Evolutionary conservation across 2,113 vertebrate genomes (phyloP), one percentile per base, ranked within the genome.

Genomic region (Triplophysa rosa): DNA sequence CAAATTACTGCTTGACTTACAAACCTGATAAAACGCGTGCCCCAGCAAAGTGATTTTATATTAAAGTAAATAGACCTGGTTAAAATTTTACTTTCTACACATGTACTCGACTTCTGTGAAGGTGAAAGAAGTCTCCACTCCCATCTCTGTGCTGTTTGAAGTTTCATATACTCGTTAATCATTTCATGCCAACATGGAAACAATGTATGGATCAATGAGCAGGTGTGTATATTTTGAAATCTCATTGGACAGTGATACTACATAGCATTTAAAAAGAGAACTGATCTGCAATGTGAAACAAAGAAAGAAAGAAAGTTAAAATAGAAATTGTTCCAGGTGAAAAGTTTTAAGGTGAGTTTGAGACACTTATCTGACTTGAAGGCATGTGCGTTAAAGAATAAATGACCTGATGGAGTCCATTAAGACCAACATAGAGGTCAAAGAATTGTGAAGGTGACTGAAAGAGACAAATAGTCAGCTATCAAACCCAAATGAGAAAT

Each of bases 121-220:
- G 61, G 61, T 63, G 45, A 52, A 77, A 10, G 19, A 54, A 52
- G 33, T 45, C 29, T 65, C n/a, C 24, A 29, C 62, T 64, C 2
- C 1, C 3, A 17, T 21, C 40, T 23, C 1, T 62, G 58, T 8
- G 4, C 40, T 19, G 59, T 63, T 75, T 62, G 47, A 45, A 45
- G 10, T n/a, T 40, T n/a, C 42, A 72, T 64, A 64, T 29, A 10
- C 21, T 59, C 29, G 45, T 66, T 59, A 74, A 80, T 74, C 62
- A 80, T 80, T 67, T 21, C 42, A n/a, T 64, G 59, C 12, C 40
- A 45, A 29, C 58, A 64, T 37, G 12, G 17, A 62, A 62, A 69
- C 9, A 6, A 2, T 10, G 5, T 63, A 52, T 14, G 17, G 24
- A 61, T 52, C 77, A 52, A 69, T 54, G 11, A 37, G 59, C 26